Evolutionary conservation across 2,797 vertebrate genomes (phyloP).

Genomic region (Lagorchestes hirsutus): DNA sequence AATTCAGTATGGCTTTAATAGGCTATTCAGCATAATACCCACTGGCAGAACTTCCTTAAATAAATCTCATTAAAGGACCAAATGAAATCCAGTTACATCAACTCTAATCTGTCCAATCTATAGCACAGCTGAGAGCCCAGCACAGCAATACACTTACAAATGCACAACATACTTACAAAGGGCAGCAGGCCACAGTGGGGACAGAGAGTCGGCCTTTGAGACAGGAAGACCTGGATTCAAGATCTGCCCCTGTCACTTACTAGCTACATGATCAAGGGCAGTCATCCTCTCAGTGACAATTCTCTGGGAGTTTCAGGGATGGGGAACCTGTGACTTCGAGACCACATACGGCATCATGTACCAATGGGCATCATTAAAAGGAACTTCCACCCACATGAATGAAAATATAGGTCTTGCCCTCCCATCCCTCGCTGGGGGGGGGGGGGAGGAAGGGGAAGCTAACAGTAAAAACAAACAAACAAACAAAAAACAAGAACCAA

Average conservation of each 20-base stretch:
- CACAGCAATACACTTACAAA: background rate
- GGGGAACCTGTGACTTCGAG: background rate
- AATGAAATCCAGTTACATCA: conserved; percentile 27
- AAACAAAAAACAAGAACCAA: too few relatives aligned
- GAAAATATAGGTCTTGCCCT: background rate
- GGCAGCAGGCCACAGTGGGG: background rate
- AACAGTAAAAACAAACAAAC: too few relatives aligned
- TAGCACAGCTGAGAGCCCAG: background rate
- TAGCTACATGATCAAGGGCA: background rate
- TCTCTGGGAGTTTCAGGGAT: background rate
- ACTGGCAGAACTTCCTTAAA: conserved; percentile 35
- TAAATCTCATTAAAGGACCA: conserved; percentile 35
- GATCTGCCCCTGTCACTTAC: background rate
- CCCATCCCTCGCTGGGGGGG: too few relatives aligned
- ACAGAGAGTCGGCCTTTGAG: background rate
- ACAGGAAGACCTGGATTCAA: background rate
- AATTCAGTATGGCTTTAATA: background rate
- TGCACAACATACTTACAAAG: background rate
- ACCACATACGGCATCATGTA: background rate
- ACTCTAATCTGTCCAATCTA: background rate
- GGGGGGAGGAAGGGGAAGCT: accelerated
- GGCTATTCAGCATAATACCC: background rate
- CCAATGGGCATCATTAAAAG: background rate
- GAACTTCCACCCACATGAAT: background rate
- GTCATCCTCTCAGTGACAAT: background rate